Percentiles rank a stretch among this genome's conserved stretches.
These are phyloP conservation scores for Agrypnus murinus DNA, from an alignment of 2,888 invertebrate genomes.

Conservation along the genomic window DNA sequence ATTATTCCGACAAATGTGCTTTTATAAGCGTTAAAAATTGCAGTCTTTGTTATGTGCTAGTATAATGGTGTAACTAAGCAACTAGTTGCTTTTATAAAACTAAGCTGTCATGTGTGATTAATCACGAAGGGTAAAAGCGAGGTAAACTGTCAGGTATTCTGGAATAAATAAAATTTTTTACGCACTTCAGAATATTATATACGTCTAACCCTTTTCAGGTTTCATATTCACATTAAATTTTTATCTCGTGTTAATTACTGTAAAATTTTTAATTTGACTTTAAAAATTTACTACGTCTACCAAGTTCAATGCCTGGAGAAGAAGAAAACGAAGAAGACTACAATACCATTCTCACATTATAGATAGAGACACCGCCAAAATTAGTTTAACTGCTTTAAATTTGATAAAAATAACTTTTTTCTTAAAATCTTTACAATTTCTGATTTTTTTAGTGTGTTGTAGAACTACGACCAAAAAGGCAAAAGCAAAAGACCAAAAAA, in stretches of 20 bases:
- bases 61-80: slow-evolving; percentile 13
- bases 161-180: slow-evolving; percentile 21
- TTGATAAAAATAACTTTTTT: no score
- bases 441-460: no score
- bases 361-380: no score
- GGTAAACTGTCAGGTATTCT: slow-evolving; percentile 14
- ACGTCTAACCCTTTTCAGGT: slow-evolving; percentile 20
- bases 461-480: no score
- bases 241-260: slow-evolving; percentile 23
- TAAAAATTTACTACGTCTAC: not conserved
- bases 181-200: not conserved
- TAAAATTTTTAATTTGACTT: slow-evolving; percentile 7
- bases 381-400: no score
- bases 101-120: slow-evolving; percentile 33
- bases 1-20: not conserved
- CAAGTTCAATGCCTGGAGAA: not conserved
- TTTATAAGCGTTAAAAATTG: slow-evolving; percentile 4
- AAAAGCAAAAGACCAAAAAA: no score
- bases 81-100: slow-evolving; percentile 16
- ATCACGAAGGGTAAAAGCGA: slow-evolving; percentile 30
- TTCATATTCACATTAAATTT: slow-evolving; percentile 6
- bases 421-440: no score
- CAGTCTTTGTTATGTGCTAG: not conserved
- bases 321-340: no score
- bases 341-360: no score